A percentile compares a stretch with the other conserved stretches of the same genome.
Evolutionary conservation across 2,888 invertebrate genomes (phyloP).

Genomic region (Rhimphoctona megacephalus): DNA sequence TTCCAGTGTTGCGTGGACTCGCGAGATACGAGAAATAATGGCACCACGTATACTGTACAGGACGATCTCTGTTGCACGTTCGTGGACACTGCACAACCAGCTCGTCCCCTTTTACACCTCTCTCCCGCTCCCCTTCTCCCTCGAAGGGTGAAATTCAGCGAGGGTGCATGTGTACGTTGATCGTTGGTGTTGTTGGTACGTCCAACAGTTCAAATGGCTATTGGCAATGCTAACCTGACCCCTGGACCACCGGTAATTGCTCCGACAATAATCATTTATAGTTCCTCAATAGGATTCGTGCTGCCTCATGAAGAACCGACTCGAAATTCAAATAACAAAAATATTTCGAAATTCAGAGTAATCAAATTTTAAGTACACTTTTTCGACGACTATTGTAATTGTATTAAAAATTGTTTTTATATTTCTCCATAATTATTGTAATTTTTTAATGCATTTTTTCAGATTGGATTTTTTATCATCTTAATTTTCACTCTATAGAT

Average conservation of each 20-base stretch:
- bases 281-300: slow-evolving; percentile 74
- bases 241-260: slow-evolving; percentile 75
- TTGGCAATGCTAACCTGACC: slow-evolving; percentile 58
- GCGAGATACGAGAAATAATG: slow-evolving; percentile 83
- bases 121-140: neutral
- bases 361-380: neutral
- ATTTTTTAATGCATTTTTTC: neutral
- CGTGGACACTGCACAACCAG: slow-evolving; percentile 40
- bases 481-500: neutral
- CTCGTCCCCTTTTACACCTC: slow-evolving; percentile 3
- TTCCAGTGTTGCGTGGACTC: slow-evolving; percentile 77
- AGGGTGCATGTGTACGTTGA: slow-evolving; percentile 29
- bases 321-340: neutral
- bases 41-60: slow-evolving; percentile 73
- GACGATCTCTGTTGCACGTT: slow-evolving; percentile 20
- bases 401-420: neutral
- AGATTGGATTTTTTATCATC: neutral
- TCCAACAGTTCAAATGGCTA: slow-evolving; percentile 72
- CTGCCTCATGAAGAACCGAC: slow-evolving; percentile 2
- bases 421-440: neutral
- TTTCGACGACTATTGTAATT: neutral
- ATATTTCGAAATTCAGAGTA: slow-evolving; percentile 12
- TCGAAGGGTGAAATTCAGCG: slow-evolving; percentile 38
- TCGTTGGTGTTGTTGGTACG: slow-evolving; percentile 72
- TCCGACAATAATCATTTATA: slow-evolving; percentile 80